Evolutionary conservation across 2,797 vertebrate species (phyloP), one percentile per base, ranked within the genome.

Genomic region (Alauda arvensis): DNA sequence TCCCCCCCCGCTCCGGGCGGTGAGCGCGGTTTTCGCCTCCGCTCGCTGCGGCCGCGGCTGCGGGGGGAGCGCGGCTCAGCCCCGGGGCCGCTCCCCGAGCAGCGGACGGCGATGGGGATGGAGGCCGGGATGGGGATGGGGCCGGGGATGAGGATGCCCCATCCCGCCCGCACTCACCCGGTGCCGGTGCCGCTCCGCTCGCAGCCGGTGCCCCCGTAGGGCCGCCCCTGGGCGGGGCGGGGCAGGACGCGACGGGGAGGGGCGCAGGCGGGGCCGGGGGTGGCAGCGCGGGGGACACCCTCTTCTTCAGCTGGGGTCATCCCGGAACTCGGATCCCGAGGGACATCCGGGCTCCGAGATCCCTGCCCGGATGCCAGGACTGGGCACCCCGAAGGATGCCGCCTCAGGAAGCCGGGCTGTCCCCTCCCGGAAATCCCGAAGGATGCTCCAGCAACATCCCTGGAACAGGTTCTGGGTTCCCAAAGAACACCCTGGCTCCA

Each of bases 221-320:
- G 68, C 88, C 93, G 74, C 86, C 90, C 85, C 85, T 46, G 46
- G 46, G 31, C 13, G 45, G 87, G 53, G 57, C 12, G 43, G 84
- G 60, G 45, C 48, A 52, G 40, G 10, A 16, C n/a, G 26, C 12
- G 21, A 4, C 21, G n/a, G 53, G 46, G 55, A 18, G 48, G 62
- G 61, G 39, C 65, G 31, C 56, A 53, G 83, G 72, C 39, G 51
- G 80, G 59, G 43, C 49, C 9, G 48, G 19, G 37, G 20, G 6
- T 3, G 75, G 10, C 9, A 10, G 21, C 18, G 3, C 12, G 9
- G 23, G 52, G n/a, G 45, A n/a, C 45, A 4, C 5, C 60, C 34
- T 31, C n/a, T 1, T 8, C 12, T 5, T 12, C 28, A 9, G 23
- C 34, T 77, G 3, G 49, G 31, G 5, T 10, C 62, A 39, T 33